A percentile compares a stretch with the other conserved stretches of the same genome.
phyloP scores from a whole-genome alignment of 2,888 invertebrate genomes.

The Epirrhoe tristata region DNA sequence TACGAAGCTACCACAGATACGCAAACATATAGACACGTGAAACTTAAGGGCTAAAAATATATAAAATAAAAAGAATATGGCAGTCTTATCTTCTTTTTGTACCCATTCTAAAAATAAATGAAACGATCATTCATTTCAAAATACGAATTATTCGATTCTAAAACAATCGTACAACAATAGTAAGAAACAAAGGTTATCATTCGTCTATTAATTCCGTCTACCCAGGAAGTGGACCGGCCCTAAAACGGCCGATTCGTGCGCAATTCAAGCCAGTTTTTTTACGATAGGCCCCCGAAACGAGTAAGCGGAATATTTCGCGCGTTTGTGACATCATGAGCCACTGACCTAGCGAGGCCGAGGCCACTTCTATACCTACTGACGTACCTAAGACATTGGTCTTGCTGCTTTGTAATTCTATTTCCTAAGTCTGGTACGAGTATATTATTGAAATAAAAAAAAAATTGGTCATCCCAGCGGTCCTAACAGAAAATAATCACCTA shows the following conservation, averaged over 20 bases:
- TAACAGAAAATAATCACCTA: too few species aligned
- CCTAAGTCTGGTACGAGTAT: too few species aligned
- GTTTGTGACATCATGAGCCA: constrained; percentile 78
- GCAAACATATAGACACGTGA: too few species aligned
- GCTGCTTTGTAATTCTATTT: constrained; percentile 1
- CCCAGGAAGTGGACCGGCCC: constrained; percentile 43
- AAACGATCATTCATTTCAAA: not conserved
- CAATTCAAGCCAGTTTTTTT: constrained; percentile 44
- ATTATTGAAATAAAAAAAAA: too few species aligned
- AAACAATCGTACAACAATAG: not conserved
- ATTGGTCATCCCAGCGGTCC: too few species aligned
- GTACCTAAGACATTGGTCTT: constrained; percentile 25
- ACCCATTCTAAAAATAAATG: not conserved
- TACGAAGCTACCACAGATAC: too few species aligned
- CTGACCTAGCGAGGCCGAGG: constrained; percentile 79
- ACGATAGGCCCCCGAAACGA: constrained; percentile 54
- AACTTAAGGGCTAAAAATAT: too few species aligned
- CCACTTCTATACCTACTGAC: constrained; percentile 46
- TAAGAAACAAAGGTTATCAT: constrained; percentile 36
- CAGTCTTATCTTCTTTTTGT: too few species aligned
- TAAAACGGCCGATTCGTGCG: constrained; percentile 42
- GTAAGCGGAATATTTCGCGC: constrained; percentile 68
- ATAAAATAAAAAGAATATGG: too few species aligned
- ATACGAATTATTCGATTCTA: too few species aligned
- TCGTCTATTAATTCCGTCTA: constrained; percentile 39